phyloP scores from a whole-genome alignment of 2,113 vertebrate species.

The Spea bombifrons region DNA sequence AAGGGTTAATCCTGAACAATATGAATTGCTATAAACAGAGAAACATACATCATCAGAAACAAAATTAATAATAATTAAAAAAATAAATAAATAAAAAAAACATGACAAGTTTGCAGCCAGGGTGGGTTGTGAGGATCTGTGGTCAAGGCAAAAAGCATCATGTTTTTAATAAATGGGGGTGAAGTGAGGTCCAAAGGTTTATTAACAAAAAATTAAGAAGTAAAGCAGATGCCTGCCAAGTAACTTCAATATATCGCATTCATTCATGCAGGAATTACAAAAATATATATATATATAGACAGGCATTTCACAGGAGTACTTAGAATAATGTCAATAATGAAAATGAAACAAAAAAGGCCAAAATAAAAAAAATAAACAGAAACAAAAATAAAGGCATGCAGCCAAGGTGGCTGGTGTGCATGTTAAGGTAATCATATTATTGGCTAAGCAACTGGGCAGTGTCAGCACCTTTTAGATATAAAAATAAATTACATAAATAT shows the following conservation, averaged over 20 bases:
- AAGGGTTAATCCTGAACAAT: constrained; percentile 5
- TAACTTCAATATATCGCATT: constrained; percentile 90
- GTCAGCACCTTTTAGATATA: constrained; percentile 57
- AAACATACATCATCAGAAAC: constrained; percentile 44
- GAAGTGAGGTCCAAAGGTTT: constrained; percentile 77
- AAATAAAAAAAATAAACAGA: constrained; percentile 39
- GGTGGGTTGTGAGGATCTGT: constrained; percentile 77
- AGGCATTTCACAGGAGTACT: constrained; percentile 98
- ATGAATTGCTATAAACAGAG: constrained; percentile 1
- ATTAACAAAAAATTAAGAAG: constrained; percentile 63
- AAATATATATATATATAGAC: constrained; percentile 70
- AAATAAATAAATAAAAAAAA: constrained; percentile 6
- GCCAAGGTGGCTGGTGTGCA: constrained; percentile 61
- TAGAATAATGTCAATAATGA: constrained; percentile 60
- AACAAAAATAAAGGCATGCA: constrained; percentile 52
- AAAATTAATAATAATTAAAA: background rate
- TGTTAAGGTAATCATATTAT: constrained; percentile 51
- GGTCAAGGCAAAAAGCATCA: constrained; percentile 80
- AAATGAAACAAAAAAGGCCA: constrained; percentile 54
- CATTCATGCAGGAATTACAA: constrained; percentile 94
- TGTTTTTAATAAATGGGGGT: constrained; percentile 62
- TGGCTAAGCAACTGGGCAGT: constrained; percentile 58
- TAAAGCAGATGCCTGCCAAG: constrained; percentile 78
- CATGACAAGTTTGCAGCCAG: constrained; percentile 75
- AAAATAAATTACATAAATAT: background rate